Evolutionary conservation across 2,888 invertebrate species (phyloP).

Genomic region (Loripinus fragilis): DNA sequence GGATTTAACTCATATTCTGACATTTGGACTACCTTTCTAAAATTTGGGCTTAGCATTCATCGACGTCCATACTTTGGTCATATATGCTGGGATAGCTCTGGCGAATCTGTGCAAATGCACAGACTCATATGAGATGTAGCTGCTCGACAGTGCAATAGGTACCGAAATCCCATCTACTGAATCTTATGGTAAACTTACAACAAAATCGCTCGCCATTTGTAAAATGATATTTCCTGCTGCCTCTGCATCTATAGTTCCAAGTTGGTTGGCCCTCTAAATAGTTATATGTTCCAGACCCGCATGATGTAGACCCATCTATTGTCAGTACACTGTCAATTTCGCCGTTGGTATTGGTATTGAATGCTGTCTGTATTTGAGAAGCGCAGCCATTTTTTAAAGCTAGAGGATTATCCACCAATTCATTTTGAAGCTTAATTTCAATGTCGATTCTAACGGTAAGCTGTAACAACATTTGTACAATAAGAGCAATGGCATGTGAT

Average conservation of each 20-base stretch:
- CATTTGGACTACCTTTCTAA: too few species aligned
- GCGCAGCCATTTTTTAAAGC: constrained; percentile 31
- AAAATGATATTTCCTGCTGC: constrained; percentile 21
- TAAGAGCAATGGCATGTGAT: too few species aligned
- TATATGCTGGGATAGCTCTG: too few species aligned
- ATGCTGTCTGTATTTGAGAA: constrained; percentile 19
- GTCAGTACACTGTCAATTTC: not conserved
- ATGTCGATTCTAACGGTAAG: constrained; percentile 1
- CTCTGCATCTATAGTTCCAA: constrained; percentile 28
- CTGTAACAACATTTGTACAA: too few species aligned
- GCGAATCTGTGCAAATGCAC: too few species aligned
- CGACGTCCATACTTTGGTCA: too few species aligned
- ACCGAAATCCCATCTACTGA: too few species aligned
- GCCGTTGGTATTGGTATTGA: not conserved
- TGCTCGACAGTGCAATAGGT: too few species aligned
- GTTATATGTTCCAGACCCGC: constrained; percentile 30
- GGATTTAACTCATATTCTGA: too few species aligned
- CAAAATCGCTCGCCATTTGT: not conserved
- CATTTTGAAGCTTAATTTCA: constrained; percentile 20
- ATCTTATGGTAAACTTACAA: too few species aligned
- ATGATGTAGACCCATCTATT: not conserved
- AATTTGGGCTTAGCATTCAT: too few species aligned
- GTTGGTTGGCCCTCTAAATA: not conserved
- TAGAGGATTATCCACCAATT: constrained; percentile 18
- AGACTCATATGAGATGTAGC: too few species aligned